Base-by-base conservation (phyloP, 2,888 invertebrate species). In the Caenorhabditis drosophilae region DNA sequence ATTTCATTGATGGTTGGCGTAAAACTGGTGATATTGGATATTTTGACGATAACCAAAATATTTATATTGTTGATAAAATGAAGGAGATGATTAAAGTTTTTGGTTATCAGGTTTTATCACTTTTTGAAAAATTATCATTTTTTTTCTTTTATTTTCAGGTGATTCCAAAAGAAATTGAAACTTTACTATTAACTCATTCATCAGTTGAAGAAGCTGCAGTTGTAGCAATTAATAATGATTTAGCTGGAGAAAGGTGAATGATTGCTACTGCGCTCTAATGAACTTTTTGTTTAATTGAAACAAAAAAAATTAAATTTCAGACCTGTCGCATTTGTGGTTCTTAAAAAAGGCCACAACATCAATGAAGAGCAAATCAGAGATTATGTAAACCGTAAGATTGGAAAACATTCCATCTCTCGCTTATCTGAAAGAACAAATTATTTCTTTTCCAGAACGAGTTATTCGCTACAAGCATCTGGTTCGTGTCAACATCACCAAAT, bases 11-110 rank as follows among this genome's bases (percentile, higher is more conserved):
- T 4, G 66, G 52, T 12, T 66, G 66, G 66, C 26, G 66, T 11
- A 66, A 56, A 45, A 66, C 66, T 18, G 66, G 66, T 3, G 66
- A 66, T 25, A 66, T 66, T 49, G 66, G 66, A 16, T 66, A 52
- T 16, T 55, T 56, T 22, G 66, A 66, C 26, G 59, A 66, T 4
- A 36, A 60, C 23, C 36, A 55, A n/a, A 52, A 60, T n/a, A 52
- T 66, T 23, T 46, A 66, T 20, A 55, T 66, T 20, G 66, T 66
- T 25, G 66, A 66, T 20, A 66, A 66, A 16, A 15, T 66, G 22
- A 66, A 66, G 22, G 66, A 66, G 23, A 66, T 66, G 66, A 66
- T 66, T 4, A 66, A 66, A 25, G 66, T 66, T 18, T 66, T 66
- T 20, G 66, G 66, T 7, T 66, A 59, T 52, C 66, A 66, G 35